Percentiles rank a stretch among this genome's conserved stretches.
Conservation (phyloP, 2,113 vertebrate genomes). For the Neolamprologus caudopunctatus region DNA sequence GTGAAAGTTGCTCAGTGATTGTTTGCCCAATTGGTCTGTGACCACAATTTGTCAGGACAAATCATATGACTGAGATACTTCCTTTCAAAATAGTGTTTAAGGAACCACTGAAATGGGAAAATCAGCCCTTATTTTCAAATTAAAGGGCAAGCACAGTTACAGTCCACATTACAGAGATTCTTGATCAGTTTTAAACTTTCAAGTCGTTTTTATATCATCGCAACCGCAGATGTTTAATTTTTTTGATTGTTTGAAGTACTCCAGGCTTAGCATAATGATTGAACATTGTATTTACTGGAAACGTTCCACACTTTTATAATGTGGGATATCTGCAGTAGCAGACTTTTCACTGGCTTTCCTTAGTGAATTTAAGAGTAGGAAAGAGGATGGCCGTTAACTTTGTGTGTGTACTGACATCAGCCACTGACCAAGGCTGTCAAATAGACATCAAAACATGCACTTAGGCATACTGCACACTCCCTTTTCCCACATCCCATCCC, state of each 20-base stretch:
- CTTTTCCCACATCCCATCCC: constrained; percentile 69
- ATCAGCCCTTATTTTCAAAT: constrained; percentile 56
- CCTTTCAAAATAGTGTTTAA: constrained; percentile 64
- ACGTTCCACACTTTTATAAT: constrained; percentile 48
- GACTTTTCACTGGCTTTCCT: constrained; percentile 57
- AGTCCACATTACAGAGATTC: constrained; percentile 58
- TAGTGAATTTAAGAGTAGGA: constrained; percentile 51
- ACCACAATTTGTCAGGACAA: constrained; percentile 58
- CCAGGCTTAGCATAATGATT: constrained; percentile 56
- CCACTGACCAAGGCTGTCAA: constrained; percentile 63
- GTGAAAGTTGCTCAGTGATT: constrained; percentile 24
- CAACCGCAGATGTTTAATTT: constrained; percentile 61
- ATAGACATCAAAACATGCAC: constrained; percentile 73
- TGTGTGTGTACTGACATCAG: constrained; percentile 64
- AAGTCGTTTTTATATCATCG: constrained; percentile 50
- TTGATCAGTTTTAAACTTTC: constrained; percentile 52
- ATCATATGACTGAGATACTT: constrained; percentile 60
- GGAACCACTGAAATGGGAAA: constrained; percentile 55
- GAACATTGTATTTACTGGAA: constrained; percentile 61
- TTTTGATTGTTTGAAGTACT: constrained; percentile 58
- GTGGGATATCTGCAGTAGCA: constrained; percentile 63
- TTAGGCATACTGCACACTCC: constrained; percentile 67
- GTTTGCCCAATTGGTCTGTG: constrained; percentile 34
- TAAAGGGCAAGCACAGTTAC: constrained; percentile 43
- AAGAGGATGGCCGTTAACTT: constrained; percentile 54